Evolutionary conservation across 92 coral and sea anemone genomes (phyloP).

Genomic region (Actinostola sp.): DNA sequence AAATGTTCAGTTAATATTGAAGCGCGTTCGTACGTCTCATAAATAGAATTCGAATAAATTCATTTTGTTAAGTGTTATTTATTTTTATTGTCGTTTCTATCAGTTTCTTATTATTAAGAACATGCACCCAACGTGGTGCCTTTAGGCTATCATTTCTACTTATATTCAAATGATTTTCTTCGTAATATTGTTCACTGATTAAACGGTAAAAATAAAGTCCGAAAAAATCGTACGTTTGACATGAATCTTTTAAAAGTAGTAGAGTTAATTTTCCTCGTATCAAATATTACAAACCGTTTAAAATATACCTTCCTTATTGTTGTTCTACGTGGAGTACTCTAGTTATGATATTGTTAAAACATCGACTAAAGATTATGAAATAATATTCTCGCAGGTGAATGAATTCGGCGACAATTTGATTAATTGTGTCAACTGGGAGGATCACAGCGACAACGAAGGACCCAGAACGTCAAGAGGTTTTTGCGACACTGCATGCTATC

Average conservation of each 20-base stretch:
- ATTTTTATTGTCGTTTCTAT: not conserved
- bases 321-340: not conserved
- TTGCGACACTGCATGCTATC: not conserved
- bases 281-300: not conserved
- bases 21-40: not conserved
- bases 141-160: constrained; percentile 13
- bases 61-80: constrained; percentile 1
- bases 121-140: constrained; percentile 11
- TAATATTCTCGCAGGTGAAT: not conserved
- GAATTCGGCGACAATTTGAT: constrained; percentile 7
- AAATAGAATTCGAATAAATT: not conserved
- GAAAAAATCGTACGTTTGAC: too few species aligned
- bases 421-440: not conserved
- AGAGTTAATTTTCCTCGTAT: not conserved
- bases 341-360: not conserved
- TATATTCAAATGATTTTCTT: constrained; percentile 7
- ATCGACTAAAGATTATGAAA: not conserved
- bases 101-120: not conserved
- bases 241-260: too few species aligned
- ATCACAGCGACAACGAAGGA: not conserved
- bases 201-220: too few species aligned
- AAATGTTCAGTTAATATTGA: constrained; percentile 5
- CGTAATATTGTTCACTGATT: too few species aligned
- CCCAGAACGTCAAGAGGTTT: not conserved
- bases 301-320: not conserved